Evolutionary conservation across 1,140 invertebrate genomes (phyloP).

Genomic region (Drosophila grimshawi): DNA sequence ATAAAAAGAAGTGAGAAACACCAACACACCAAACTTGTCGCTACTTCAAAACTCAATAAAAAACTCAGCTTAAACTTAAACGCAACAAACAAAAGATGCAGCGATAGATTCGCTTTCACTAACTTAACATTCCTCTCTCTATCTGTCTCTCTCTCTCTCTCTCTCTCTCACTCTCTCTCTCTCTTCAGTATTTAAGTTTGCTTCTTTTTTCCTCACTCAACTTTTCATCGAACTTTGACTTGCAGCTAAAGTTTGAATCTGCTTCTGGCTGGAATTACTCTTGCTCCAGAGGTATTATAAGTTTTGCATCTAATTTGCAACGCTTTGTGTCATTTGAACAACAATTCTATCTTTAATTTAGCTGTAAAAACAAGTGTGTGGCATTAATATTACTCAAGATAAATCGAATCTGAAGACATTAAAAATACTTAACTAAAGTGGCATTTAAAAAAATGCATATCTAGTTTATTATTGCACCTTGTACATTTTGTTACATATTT

Average conservation of each 20-base stretch:
- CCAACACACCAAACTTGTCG: slow-evolving; percentile 36
- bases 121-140: not conserved
- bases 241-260: slow-evolving; percentile 54
- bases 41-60: slow-evolving; percentile 61
- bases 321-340: slow-evolving; percentile 3
- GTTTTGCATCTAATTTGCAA: slow-evolving; percentile 25
- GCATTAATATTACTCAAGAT: too few relatives aligned
- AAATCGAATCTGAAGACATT: too few relatives aligned
- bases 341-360: not conserved
- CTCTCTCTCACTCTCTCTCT: not conserved
- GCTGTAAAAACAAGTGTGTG: not conserved
- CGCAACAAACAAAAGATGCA: slow-evolving; percentile 58
- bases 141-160: not conserved
- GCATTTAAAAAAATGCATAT: too few relatives aligned
- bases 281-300: slow-evolving; percentile 38
- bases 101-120: not conserved
- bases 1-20: slow-evolving; percentile 49
- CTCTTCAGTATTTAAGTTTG: slow-evolving; percentile 26
- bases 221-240: slow-evolving; percentile 73
- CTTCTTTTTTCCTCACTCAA: slow-evolving; percentile 61
- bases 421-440: too few relatives aligned
- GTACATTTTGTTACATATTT: too few relatives aligned
- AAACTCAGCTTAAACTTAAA: slow-evolving; percentile 67
- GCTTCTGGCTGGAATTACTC: slow-evolving; percentile 24
- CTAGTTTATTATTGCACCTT: too few relatives aligned